Percentiles rank a stretch among this genome's conserved stretches.
Evolutionary conservation across 2,113 vertebrate species (phyloP).

Genomic region (Alosa alosa): DNA sequence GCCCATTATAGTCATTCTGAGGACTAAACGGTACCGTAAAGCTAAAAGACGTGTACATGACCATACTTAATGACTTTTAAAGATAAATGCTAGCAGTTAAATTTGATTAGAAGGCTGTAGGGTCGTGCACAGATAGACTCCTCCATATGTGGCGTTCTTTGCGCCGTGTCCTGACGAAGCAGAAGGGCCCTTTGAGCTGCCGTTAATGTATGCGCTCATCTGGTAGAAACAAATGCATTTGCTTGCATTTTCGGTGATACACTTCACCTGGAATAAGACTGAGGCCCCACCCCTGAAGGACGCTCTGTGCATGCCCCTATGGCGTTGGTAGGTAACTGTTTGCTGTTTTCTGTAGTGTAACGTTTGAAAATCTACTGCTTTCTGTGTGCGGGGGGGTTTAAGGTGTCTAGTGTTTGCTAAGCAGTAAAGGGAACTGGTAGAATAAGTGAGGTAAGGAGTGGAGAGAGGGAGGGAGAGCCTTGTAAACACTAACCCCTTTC

Average conservation of each 20-base stretch:
- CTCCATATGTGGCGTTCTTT: neutral
- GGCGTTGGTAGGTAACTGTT: neutral
- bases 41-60: neutral
- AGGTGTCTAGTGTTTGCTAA: neutral
- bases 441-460: conserved; percentile 29
- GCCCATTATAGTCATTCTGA: neutral
- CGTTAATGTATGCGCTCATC: neutral
- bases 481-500: conserved; percentile 72
- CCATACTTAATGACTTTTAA: neutral
- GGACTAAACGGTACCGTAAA: neutral
- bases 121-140: neutral
- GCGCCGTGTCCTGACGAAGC: neutral
- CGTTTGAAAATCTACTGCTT: neutral
- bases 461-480: conserved; percentile 61
- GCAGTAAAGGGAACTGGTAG: conserved; percentile 28
- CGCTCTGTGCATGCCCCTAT: neutral
- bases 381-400: conserved; percentile 7
- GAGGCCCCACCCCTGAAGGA: neutral
- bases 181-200: neutral
- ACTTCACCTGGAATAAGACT: neutral
- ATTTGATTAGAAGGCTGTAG: neutral
- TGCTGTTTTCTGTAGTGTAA: neutral
- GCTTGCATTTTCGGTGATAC: too few relatives aligned
- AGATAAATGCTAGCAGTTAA: neutral
- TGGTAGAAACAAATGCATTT: neutral